A percentile compares a stretch with the other conserved stretches of the same genome.
Conservation (phyloP, 2,888 invertebrate genomes). For the Tridacna gigas region DNA sequence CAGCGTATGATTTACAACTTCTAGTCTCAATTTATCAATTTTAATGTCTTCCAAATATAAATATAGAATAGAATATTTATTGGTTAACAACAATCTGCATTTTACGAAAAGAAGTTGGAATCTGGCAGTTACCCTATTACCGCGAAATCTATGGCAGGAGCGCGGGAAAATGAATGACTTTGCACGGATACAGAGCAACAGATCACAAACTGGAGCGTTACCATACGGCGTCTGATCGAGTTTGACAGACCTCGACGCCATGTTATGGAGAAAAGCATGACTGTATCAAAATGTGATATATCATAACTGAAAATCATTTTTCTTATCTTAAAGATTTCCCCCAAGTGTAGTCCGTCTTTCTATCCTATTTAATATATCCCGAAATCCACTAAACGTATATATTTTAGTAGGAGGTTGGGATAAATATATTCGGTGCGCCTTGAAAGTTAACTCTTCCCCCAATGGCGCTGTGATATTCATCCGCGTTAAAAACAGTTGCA, state of each 20-base stretch:
- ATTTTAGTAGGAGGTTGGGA: constrained; percentile 1
- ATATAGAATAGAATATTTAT: too few species aligned
- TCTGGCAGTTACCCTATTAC: background rate
- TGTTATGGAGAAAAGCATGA: constrained; percentile 35
- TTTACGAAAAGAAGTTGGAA: background rate
- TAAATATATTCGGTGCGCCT: too few species aligned
- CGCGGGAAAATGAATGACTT: constrained; percentile 31
- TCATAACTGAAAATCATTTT: constrained; percentile 66
- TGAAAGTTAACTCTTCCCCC: too few species aligned
- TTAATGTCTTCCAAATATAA: too few species aligned
- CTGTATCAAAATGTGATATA: constrained; percentile 64
- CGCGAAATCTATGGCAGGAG: constrained; percentile 1
- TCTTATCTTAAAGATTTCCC: constrained; percentile 58
- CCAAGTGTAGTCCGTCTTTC: constrained; percentile 61
- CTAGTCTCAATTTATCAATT: too few species aligned
- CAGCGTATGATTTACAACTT: too few species aligned
- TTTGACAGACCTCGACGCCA: constrained; percentile 37
- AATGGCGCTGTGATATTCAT: too few species aligned
- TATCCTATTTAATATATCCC: constrained; percentile 21
- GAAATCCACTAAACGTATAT: constrained; percentile 5
- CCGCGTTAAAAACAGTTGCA: background rate
- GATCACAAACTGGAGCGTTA: constrained; percentile 11
- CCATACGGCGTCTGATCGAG: constrained; percentile 28
- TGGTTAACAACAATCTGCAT: too few species aligned
- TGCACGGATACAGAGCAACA: constrained; percentile 13